phyloP scores from a whole-genome alignment of 2,888 invertebrate species.

The Troides helena region DNA sequence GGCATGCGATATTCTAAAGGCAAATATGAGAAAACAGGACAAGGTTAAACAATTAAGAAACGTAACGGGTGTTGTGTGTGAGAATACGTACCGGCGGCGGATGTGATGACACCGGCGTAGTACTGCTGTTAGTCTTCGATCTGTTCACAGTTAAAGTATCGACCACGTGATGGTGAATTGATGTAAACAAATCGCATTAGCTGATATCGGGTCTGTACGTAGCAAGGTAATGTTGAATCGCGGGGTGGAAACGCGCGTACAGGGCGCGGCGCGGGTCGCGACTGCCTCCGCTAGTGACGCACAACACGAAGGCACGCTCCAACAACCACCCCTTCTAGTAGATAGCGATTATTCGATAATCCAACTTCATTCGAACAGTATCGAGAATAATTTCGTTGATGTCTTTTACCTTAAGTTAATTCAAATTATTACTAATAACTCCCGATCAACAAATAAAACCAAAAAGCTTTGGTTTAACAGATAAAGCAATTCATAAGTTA shows the following conservation, averaged over 20 bases:
- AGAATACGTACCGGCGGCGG: slow-evolving; percentile 37
- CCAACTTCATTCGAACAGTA: neutral
- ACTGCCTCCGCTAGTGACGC: slow-evolving; percentile 50
- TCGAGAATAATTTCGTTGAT: slow-evolving; percentile 14
- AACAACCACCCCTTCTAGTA: slow-evolving; percentile 33
- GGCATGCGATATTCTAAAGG: slow-evolving; percentile 28
- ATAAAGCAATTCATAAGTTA: too few species aligned
- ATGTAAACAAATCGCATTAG: slow-evolving; percentile 55
- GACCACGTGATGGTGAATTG: slow-evolving; percentile 47
- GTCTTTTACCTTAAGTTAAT: neutral
- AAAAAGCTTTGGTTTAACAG: too few species aligned
- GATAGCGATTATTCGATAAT: slow-evolving; percentile 10
- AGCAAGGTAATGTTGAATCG: slow-evolving; percentile 35
- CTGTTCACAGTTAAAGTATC: slow-evolving; percentile 41
- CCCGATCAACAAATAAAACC: too few species aligned
- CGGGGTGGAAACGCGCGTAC: slow-evolving; percentile 50
- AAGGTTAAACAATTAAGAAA: slow-evolving; percentile 29
- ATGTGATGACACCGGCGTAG: slow-evolving; percentile 34
- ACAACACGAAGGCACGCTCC: slow-evolving; percentile 36
- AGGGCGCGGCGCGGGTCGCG: slow-evolving; percentile 55
- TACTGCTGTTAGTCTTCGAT: slow-evolving; percentile 26
- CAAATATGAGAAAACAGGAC: slow-evolving; percentile 27
- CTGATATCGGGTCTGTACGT: slow-evolving; percentile 39
- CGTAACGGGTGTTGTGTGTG: slow-evolving; percentile 16
- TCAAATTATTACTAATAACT: neutral